Conservation (phyloP, 2,888 invertebrate species). For the Ectobius pallidus region DNA sequence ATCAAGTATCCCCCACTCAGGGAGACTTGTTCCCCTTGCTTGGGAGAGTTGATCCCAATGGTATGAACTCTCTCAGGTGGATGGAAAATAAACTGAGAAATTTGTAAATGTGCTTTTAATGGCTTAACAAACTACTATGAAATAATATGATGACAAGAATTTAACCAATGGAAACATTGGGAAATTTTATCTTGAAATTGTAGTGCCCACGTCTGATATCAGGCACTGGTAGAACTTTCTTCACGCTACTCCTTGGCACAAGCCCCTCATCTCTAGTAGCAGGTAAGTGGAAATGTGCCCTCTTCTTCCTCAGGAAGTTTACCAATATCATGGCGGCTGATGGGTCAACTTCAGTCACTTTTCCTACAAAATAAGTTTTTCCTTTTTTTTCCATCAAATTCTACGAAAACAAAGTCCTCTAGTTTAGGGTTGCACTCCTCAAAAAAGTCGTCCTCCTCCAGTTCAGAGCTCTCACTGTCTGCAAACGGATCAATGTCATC, state of each 20-base stretch:
- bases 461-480: constrained; percentile 4
- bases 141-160: not conserved
- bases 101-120: not conserved
- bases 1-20: constrained; percentile 11
- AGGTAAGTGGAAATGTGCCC: constrained; percentile 11
- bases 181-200: constrained; percentile 17
- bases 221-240: constrained; percentile 4
- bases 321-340: constrained; percentile 6
- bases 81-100: not conserved
- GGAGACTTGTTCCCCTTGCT: constrained; percentile 17
- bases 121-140: not conserved
- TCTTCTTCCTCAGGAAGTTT: constrained; percentile 6
- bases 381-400: constrained; percentile 10
- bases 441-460: constrained; percentile 17
- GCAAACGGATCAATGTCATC: constrained; percentile 1
- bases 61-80: not conserved
- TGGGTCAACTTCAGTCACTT: constrained; percentile 13
- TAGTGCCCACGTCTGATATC: constrained; percentile 6
- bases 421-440: not conserved
- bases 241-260: constrained; percentile 6
- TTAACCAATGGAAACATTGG: constrained; percentile 5
- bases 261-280: constrained; percentile 2
- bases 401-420: constrained; percentile 7
- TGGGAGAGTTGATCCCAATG: constrained; percentile 17
- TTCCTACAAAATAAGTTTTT: constrained; percentile 16